A percentile compares a stretch with the other conserved stretches of the same genome.
These are phyloP conservation scores for Tetragonisca angustula DNA, from an alignment of 2,888 invertebrate species.

Conservation along the genomic window DNA sequence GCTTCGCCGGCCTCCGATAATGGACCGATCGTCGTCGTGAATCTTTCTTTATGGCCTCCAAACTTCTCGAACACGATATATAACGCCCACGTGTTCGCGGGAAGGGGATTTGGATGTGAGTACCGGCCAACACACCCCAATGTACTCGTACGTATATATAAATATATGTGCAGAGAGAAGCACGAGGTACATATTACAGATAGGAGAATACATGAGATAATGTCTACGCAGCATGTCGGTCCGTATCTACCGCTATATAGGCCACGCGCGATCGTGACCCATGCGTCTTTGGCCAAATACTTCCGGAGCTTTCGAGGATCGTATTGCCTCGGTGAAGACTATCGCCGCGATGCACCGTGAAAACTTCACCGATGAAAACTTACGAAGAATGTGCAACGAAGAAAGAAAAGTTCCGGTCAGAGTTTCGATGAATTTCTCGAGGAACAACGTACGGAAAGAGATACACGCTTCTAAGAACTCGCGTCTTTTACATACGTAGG, in stretches of 20 bases:
- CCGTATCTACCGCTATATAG: slow-evolving; percentile 60
- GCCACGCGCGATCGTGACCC: slow-evolving; percentile 62
- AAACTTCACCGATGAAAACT: neutral
- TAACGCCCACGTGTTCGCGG: slow-evolving; percentile 52
- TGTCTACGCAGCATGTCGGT: slow-evolving; percentile 57
- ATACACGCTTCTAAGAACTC: neutral
- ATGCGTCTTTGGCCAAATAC: slow-evolving; percentile 72
- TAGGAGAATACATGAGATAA: slow-evolving; percentile 62
- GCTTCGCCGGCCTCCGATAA: slow-evolving; percentile 69
- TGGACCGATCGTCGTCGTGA: slow-evolving; percentile 77
- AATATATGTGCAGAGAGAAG: neutral
- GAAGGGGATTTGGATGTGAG: slow-evolving; percentile 7
- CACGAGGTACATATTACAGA: slow-evolving; percentile 55
- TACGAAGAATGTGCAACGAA: neutral
- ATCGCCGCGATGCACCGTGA: slow-evolving; percentile 39
- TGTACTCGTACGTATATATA: slow-evolving; percentile 9
- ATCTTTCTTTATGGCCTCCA: slow-evolving; percentile 77
- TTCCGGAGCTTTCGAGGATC: slow-evolving; percentile 27
- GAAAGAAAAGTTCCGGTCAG: neutral
- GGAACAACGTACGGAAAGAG: neutral
- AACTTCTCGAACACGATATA: slow-evolving; percentile 71
- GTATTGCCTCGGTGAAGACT: slow-evolving; percentile 46
- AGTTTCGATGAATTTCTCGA: neutral
- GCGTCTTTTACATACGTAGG: neutral
- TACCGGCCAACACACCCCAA: neutral